Base-by-base conservation (phyloP, 2,888 invertebrate genomes). In the Elaeidobius kamerunicus region DNA sequence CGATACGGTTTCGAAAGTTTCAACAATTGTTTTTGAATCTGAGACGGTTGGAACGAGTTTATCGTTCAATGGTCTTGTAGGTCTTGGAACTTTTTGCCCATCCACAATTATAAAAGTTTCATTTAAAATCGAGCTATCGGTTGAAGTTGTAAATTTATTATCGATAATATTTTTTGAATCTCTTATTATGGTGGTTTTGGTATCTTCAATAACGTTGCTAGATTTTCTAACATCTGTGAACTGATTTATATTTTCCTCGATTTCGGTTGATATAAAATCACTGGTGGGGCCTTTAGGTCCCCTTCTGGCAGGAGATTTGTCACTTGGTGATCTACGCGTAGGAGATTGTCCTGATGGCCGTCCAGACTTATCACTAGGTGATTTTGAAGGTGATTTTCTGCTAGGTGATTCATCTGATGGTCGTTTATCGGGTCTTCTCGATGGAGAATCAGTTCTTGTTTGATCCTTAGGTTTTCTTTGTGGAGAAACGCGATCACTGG, bases 191-290 rank as follows among this genome's bases (percentile, higher is more conserved):
- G 44, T 52, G n/a, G 53, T 53, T 38, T 55, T 50, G 32, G 35
- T 14, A 18, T 40, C 32, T n/a, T 32, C 20, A 9, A 52, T 34
- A 12, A 20, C 12, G 2, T 28, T 18, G 15, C 36, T 34, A 3
- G 35, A 34, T 35, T 35, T 6, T 2, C 12, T 32, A 15, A 45
- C 34, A 35, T 56, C 54, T 14, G 56, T 55, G 41, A 55, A 59
- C 28, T 65, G 63, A 36, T 62, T 66, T 14, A 66, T 45, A 45
- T 62, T 67, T 52, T 66, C 63, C 23, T 28, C 49, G 15, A 64
- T 64, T 60, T 66, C 66, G 6, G 58, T 63, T 9, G 59, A 44
- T 49, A 66, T 44, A 58, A 66, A 66, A 56, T 65, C 61, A 23
- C 59, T 43, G 7, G 47, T 51, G 9, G 55, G 34, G 35, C 43